Evolutionary conservation across 2,113 vertebrate genomes (phyloP), one percentile per base, ranked within the genome.

Genomic region (Ciconia stormi): DNA sequence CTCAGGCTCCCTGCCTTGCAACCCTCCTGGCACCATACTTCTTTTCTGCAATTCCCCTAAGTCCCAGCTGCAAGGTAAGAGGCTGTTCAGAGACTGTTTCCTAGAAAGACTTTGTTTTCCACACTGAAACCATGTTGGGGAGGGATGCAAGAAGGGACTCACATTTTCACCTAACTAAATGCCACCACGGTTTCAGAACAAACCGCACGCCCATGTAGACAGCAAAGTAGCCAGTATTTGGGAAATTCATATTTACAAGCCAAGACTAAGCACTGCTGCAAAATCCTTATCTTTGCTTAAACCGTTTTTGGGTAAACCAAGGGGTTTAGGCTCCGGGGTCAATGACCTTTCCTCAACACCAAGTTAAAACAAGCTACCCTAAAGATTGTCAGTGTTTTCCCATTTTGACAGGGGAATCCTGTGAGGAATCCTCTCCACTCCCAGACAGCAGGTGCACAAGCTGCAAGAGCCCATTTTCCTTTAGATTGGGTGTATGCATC

Each of bases 401-500:
- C 30, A 17, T 74, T 95, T 82, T 47, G 70, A 40, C 38, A 71
- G 27, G 82, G 32, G 66, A 88, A 85, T 88, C 30, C 58, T 69
- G 19, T 2, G 14, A 70, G 84, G 61, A 80, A 90, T 14, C 34
- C 36, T 82, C 62, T 85, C 46, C 42, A 40, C 16, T 86, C 69
- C 13, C 80, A 87, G 95, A 71, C 29, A 91, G 94, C 97, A 95
- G 95, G 89, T 94, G 81, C 93, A 66, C 42, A 81, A 83, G 82
- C 91, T 74, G 63, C 82, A 90, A 82, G 89, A 94, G 70, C 82
- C 70, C 89, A 93, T 93, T 88, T 87, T 95, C 97, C 94, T 94
- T 96, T 90, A 96, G 90, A 96, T 90, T 88, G 90, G 82, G 78
- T 72, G 55, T 73, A 77, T 93, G 94, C 91, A 94, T 66, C 87